A percentile compares a stretch with the other conserved stretches of the same genome.
These are phyloP conservation scores for Torymus texanus DNA, from an alignment of 2,888 invertebrate genomes.

Conservation along the genomic window DNA sequence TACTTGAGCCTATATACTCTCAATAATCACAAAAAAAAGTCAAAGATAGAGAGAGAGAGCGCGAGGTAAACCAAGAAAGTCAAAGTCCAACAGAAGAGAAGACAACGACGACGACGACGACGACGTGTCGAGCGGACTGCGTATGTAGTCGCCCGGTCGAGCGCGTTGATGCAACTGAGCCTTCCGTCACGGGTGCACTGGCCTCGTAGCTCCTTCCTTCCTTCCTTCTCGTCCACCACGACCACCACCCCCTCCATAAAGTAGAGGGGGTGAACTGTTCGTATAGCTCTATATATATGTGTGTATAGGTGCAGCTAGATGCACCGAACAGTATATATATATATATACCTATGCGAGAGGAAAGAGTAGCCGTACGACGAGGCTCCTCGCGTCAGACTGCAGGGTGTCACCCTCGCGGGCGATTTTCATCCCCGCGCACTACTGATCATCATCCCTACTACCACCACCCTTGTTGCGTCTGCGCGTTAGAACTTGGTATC, in stretches of 20 bases:
- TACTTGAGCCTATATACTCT: too few relatives aligned
- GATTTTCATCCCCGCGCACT: conserved; percentile 53
- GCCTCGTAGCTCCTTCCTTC: conserved; percentile 23
- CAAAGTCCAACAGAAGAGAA: background rate
- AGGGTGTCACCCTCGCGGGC: conserved; percentile 73
- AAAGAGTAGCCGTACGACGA: conserved; percentile 60
- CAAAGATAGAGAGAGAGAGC: too few relatives aligned
- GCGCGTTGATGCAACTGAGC: conserved; percentile 58
- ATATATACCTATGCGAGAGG: too few relatives aligned
- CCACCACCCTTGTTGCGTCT: too few relatives aligned
- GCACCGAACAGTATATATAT: too few relatives aligned
- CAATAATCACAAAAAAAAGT: too few relatives aligned
- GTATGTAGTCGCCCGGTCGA: conserved; percentile 33
- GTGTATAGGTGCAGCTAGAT: too few relatives aligned
- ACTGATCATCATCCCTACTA: background rate
- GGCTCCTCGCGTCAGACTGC: conserved; percentile 72
- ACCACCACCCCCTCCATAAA: background rate
- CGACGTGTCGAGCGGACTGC: background rate
- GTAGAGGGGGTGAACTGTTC: background rate
- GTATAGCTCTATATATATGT: too few relatives aligned
- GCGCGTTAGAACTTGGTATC: background rate
- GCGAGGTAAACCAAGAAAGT: background rate
- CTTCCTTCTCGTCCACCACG: background rate
- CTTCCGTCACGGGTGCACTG: conserved; percentile 57
- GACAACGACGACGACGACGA: too few relatives aligned